Evolutionary conservation across 2,888 invertebrate species (phyloP).

Genomic region (Shargacucullia verbasci): DNA sequence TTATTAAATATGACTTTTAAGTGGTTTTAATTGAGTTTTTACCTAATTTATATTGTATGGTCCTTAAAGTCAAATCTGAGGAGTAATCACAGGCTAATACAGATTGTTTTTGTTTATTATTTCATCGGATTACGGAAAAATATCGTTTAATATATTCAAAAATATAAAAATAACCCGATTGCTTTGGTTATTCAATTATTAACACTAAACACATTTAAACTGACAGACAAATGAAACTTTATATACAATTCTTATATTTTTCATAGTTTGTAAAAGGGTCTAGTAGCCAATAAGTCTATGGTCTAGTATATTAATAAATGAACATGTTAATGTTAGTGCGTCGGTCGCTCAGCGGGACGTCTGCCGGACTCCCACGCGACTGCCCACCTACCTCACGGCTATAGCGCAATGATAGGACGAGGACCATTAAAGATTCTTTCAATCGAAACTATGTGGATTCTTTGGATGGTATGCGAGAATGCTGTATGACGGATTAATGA

Average conservation of each 20-base stretch:
- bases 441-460: slow-evolving; percentile 41
- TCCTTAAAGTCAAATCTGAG: slow-evolving; percentile 21
- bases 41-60: slow-evolving; percentile 22
- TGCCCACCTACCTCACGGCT: slow-evolving; percentile 62
- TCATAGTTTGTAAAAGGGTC: slow-evolving; percentile 49
- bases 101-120: too few relatives aligned
- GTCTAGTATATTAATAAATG: slow-evolving; percentile 81
- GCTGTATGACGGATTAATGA: slow-evolving; percentile 43
- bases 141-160: too few relatives aligned
- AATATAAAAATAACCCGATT: too few relatives aligned
- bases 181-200: too few relatives aligned
- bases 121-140: too few relatives aligned
- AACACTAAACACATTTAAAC: too few relatives aligned
- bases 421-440: slow-evolving; percentile 39
- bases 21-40: slow-evolving; percentile 27
- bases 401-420: slow-evolving; percentile 51
- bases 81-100: too few relatives aligned
- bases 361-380: slow-evolving; percentile 74
- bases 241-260: too few relatives aligned
- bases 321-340: slow-evolving; percentile 78
- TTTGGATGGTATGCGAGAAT: slow-evolving; percentile 33
- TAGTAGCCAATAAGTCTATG: slow-evolving; percentile 57
- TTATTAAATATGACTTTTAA: slow-evolving; percentile 13
- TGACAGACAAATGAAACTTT: too few relatives aligned
- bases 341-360: slow-evolving; percentile 70